Base-by-base conservation (phyloP, 2,797 vertebrate species). In the Periparus ater region DNA sequence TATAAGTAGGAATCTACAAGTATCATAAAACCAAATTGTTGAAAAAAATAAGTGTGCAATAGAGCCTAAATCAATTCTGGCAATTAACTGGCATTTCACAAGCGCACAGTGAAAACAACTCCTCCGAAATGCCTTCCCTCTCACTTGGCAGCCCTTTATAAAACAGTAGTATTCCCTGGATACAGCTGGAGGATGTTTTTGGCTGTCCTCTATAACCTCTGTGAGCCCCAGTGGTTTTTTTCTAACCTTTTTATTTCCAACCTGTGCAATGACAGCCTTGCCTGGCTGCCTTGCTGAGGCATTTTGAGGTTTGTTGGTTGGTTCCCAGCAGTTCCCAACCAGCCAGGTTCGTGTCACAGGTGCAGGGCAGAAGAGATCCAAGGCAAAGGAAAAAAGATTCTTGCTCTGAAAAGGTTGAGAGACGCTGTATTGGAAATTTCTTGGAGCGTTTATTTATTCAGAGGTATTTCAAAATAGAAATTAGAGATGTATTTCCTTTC, bases 81-180 rank as follows among this genome's bases (percentile, higher is more conserved):
- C 72, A 89, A 61, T 27, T 88, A 88, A 54, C n/a, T 45, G 79
- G 79, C 36, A 68, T 29, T 93, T 96, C 50, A 62, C 79, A 82
- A 88, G 20, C 11, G 60, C 74, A 75, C 47, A 96, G 70, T 63
- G 38, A 65, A 79, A 94, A 72, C 32, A 68, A 34, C 75, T 82
- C 78, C 65, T 70, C 36, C n/a, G 12, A 95, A 94, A 57, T 27
- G 17, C 15, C 50, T 55, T 77, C 10, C 17, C 29, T 15, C 23
- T 53, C 67, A 47, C 67, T 92, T 78, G 57, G 34, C 63, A 96
- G 79, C 34, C 62, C 71, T 53, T 86, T 76, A 74, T 44, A 68
- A 83, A 96, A 65, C 17, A 66, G 50, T 4, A 11, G 17, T 81
- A 62, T 67, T 94, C 38, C 75, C 32, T 79, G 8, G 70, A 53